Evolutionary conservation across 1,140 invertebrate species (phyloP), one percentile per base, ranked within the genome.

Genomic region (Thaumetopoea pityocampa): DNA sequence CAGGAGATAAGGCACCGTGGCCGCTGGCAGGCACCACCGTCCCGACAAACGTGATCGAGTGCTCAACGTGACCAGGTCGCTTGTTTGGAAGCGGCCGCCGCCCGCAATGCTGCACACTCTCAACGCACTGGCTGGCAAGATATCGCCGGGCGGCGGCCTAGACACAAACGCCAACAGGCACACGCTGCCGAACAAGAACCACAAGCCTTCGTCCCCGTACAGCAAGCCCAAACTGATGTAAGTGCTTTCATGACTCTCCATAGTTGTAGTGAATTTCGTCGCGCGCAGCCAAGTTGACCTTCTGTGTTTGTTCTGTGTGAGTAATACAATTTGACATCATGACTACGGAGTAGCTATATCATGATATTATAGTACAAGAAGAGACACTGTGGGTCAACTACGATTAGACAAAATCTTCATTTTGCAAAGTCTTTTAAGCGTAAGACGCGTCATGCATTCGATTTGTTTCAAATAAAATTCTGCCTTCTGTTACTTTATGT

Each of bases 111-210:
- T 94, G 68, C 91, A 92, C 74, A 92, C 92, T 45, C 81, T 93
- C 76, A 92, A 92, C 85, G 89, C 90, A 73, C 86, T 93, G 82
- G 92, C 92, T 79, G 91, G 90, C 63, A 94, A 94, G 81, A 91
- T 93, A 81, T 93, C 92, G 78, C 92, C 92, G 65, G 90, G 90
- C 76, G 78, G 80, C 76, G 76, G 77, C 76, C 80, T 88, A 51
- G 88, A 89, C 74, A 68, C 81, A 20, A 89, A 89, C 71, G 87
- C 87, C 29, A 89, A 89, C 69, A 72, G 87, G 44, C 86, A 87
- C 49, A 67, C 73, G 51, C 86, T 85, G 56, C 88, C 87, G 4
- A 88, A 89, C 72, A 69, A 74, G 65, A 89, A 88, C 64, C 86
- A 88, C 61, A 81, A 74, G 69, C 71, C 72, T 18, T 68, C 67